phyloP scores from a whole-genome alignment of 2,888 invertebrate genomes.

The Apodemia arnacis region DNA sequence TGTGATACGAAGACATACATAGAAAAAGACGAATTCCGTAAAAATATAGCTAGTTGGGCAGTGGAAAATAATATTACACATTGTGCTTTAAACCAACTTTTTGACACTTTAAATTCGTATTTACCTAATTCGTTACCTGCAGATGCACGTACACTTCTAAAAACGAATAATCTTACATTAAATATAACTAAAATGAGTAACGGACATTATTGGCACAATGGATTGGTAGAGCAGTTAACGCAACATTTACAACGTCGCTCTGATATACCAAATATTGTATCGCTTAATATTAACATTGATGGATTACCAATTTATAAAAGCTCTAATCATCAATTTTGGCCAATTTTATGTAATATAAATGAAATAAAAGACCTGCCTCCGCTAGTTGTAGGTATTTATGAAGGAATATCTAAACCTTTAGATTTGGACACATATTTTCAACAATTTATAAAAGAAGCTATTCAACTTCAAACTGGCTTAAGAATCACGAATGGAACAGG shows the following conservation, averaged over 20 bases:
- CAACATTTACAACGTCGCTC: too few relatives aligned
- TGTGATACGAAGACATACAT: constrained; percentile 1
- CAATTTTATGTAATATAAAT: constrained; percentile 4
- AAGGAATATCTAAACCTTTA: constrained; percentile 1
- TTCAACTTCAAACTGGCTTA: constrained; percentile 1
- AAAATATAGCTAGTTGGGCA: constrained; percentile 1
- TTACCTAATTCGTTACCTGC: neutral
- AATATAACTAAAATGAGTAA: neutral
- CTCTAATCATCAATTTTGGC: constrained; percentile 4
- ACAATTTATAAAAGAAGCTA: neutral
- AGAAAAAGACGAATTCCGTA: neutral
- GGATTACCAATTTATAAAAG: neutral
- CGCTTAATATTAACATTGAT: neutral
- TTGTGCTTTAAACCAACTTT: constrained; percentile 4
- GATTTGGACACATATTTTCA: constrained; percentile 1
- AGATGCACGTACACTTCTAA: neutral
- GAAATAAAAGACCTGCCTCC: constrained; percentile 2
- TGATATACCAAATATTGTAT: neutral
- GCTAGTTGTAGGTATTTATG: constrained; percentile 1
- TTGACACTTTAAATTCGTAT: neutral
- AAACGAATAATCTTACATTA: constrained; percentile 1
- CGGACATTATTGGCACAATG: constrained; percentile 1
- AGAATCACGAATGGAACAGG: neutral
- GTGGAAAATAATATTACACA: neutral
- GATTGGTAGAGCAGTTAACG: neutral